Base-by-base conservation (phyloP, 2,888 invertebrate genomes). In the Strigamia transsilvanica region DNA sequence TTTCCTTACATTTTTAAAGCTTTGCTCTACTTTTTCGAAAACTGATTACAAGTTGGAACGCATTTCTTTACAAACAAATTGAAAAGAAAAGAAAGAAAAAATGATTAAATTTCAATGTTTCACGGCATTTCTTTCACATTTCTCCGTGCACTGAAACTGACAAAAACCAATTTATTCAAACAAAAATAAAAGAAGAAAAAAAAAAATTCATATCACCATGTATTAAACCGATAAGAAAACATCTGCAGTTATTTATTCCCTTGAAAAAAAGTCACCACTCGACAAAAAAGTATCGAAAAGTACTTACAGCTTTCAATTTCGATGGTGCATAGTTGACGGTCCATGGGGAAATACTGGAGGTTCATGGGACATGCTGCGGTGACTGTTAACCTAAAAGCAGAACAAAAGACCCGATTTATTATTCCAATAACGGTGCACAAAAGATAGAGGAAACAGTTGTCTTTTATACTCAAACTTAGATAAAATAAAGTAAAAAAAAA, bases 281-380 rank as follows among this genome's bases (percentile, higher is more conserved):
- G 27, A 27, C 27, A 27, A 77, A 10, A 27, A 23, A 77, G 18
- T 77, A 77, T 78, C 23, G 21, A 61, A 61, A 61, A 41, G 89
- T 93, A 96, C 97, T 96, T 94, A 97, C 97, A 97, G 92, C 97
- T 97, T 92, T 97, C 97, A 87, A 97, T 95, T 91, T 96, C 96
- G 88, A 97, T 94, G 88, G 95, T 94, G 89, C 97, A 97, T 85
- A 95, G 90, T 88, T 97, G 97, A 85, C 95, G 92, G 89, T 97
- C 97, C 96, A 97, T 96, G 56, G 97, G 97, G 89, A 97, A 97
- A 89, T 96, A 97, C 88, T 96, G 95, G 80, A 97, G 92, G 89
- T 96, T 95, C 97, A 97, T 97, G 82, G 96, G 96, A 89, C 97
- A 97, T 86, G 96, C 96, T 85, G 96, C 96, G 84, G 96, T 97